Evolutionary conservation across 2,797 vertebrate species (phyloP).

Genomic region (Clarias laeviceps): DNA sequence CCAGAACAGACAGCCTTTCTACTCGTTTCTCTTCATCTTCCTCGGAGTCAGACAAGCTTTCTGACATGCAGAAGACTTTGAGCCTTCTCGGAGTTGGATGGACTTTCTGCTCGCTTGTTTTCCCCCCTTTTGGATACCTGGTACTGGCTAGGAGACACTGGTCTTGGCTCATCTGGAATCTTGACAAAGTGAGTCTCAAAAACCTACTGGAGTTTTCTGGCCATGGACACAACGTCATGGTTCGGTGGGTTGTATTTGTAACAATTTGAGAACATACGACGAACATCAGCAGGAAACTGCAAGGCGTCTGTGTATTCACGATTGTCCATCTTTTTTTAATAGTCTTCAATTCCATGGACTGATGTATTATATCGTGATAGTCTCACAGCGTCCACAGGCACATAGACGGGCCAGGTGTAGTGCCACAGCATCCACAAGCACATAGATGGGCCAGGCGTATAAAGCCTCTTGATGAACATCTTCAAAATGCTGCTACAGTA

Average conservation of each 20-base stretch:
- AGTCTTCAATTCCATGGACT: constrained; percentile 84
- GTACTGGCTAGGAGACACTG: constrained; percentile 39
- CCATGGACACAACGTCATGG: constrained; percentile 87
- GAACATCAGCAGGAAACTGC: constrained; percentile 88
- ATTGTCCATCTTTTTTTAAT: constrained; percentile 87
- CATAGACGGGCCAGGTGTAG: constrained; percentile 89
- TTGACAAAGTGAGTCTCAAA: constrained; percentile 87
- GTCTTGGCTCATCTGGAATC: constrained; percentile 75
- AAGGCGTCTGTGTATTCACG: constrained; percentile 79
- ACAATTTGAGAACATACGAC: constrained; percentile 91
- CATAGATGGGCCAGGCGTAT: too few relatives aligned
- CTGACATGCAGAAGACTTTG: constrained; percentile 63
- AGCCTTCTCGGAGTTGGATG: constrained; percentile 71
- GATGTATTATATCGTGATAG: constrained; percentile 80
- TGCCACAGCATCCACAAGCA: constrained; percentile 61
- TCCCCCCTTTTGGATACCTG: constrained; percentile 55
- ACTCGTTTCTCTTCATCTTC: constrained; percentile 68
- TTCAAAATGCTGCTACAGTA: constrained; percentile 82
- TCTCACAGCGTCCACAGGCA: constrained; percentile 75
- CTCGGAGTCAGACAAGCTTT: constrained; percentile 74
- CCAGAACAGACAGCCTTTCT: constrained; percentile 73
- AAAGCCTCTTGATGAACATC: constrained; percentile 85
- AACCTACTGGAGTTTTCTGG: constrained; percentile 89
- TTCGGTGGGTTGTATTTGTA: constrained; percentile 86
- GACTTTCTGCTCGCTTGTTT: constrained; percentile 57